Evolutionary conservation across 1,140 invertebrate genomes (phyloP), one percentile per base, ranked within the genome.

Genomic region (Rhizoglyphus robini): DNA sequence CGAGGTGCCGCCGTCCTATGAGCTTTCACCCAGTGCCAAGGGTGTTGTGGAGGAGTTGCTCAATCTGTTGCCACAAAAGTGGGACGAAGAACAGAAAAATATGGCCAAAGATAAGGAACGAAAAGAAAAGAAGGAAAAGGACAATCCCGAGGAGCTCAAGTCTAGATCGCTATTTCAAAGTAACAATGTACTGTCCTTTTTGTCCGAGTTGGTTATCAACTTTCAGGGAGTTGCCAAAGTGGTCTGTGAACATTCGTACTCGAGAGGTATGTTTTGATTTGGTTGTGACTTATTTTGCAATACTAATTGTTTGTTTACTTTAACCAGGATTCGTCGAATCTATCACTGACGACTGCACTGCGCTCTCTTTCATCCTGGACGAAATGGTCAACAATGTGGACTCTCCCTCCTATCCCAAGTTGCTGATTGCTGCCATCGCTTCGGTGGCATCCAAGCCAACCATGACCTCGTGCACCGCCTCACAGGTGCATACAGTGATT

Each of bases 191-290:
- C 76, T 90, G 11, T 84, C 88, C 67, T 80, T 91, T 51, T 73
- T 93, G 29, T 86, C 87, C 0, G 90, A 93, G 73, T 80, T 88
- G 1, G 84, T 90, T 1, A 80, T 87, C 1, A 90, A 88, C 0
- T 93, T 90, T 71, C 81, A 82, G 23, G 83, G 82, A 4, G 83
- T 87, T 69, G 87, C 87, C 34, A 82, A 83, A 74, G 70, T 88
- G 0, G 84, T 93, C n/a, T 83, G 86, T 0, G 84, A 88, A 51
- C 84, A 89, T 71, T 77, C 79, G 0, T 90, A 86, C 70, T 4
- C 63, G 25, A 63, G 61, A 15, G 61, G 61, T 63, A 18, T 58
- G 41, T 67, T 54, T 54, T 83, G 82, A 3, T 54, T 54, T 32
- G 5, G 8, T 60, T 13, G 34, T 18, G 8, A n/a, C 13, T 60